Evolutionary conservation across 2,888 invertebrate species (phyloP).

Genomic region (Pheosia gnoma): DNA sequence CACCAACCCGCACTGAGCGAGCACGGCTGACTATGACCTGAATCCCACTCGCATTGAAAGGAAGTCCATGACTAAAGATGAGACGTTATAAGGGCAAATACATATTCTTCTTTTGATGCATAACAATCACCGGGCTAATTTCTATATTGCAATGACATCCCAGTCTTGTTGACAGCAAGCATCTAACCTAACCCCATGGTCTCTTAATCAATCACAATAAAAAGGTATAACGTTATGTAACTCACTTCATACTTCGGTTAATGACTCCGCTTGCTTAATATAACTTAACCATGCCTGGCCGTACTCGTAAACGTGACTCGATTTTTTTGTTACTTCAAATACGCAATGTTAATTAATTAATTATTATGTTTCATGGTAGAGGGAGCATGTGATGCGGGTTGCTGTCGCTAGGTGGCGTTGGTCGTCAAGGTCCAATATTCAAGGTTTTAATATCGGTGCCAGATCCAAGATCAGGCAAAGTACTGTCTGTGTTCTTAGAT

Average conservation of each 20-base stretch:
- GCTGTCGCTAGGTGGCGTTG: not conserved
- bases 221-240: not conserved
- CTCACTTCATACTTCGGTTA: not conserved
- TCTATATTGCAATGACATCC: not conserved
- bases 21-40: too few relatives aligned
- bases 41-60: too few relatives aligned
- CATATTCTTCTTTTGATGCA: too few relatives aligned
- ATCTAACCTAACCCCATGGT: not conserved
- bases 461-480: too few relatives aligned
- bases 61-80: too few relatives aligned
- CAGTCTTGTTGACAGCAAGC: not conserved
- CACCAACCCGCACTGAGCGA: too few relatives aligned
- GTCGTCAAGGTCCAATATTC: not conserved
- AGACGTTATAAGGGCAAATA: too few relatives aligned
- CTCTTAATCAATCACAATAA: not conserved
- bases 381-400: constrained; percentile 3
- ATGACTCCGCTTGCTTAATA: not conserved
- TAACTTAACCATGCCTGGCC: not conserved
- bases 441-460: too few relatives aligned
- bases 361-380: constrained; percentile 2
- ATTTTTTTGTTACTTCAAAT: not conserved
- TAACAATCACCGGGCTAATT: too few relatives aligned
- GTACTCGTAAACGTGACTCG: not conserved
- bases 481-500: too few relatives aligned
- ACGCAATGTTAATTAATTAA: not conserved